Base-by-base conservation (phyloP, 2,113 vertebrate genomes). In the Odocoileus virginianus region DNA sequence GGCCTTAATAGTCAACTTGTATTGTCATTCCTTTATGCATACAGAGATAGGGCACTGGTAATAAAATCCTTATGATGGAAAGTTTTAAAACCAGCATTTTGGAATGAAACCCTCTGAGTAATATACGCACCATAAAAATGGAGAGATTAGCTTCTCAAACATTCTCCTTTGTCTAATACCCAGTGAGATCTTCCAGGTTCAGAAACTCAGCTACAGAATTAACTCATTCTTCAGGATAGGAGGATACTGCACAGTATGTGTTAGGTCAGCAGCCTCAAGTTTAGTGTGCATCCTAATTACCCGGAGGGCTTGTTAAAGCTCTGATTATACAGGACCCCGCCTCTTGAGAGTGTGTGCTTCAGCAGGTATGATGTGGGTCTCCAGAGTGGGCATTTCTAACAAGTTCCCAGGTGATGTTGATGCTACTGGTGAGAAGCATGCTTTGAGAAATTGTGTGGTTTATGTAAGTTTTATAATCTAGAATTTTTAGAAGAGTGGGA, bases 81-180 rank as follows among this genome's bases (percentile, higher is more conserved):
- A 82, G 33, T 84, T 97, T 96, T 95, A 81, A 95, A 97, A 58
- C 28, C 23, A 71, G 43, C 21, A 27, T 79, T 95, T 91, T 96
- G 55, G 27, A 82, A 74, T 91, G 57, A 30, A 61, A 61, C 14
- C 74, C 12, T 25, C 36, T 86, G 40, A 95, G 91, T 94, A 27
- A 87, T 61, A 27, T 43, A 57, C 67, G 4, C 27, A 57, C 27
- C 23, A 96, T 95, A 61, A 57, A 30, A 12, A n/a, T 43, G 6
- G 74, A 87, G 14, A 95, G 33, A 94, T 89, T 60, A 87, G 19
- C 45, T 86, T 91, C 36, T 90, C 47, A 83, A 28, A 87, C 12
- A 15, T 84, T 96, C 81, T 89, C 43, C 92, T 79, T 96, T 76
- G 21, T 92, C 23, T 82, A 55, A 82, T 64, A 55, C 54, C 58